Percentiles rank a stretch among this genome's conserved stretches.
Conservation (phyloP, 2,888 invertebrate species). For the Proisotoma minuta region DNA sequence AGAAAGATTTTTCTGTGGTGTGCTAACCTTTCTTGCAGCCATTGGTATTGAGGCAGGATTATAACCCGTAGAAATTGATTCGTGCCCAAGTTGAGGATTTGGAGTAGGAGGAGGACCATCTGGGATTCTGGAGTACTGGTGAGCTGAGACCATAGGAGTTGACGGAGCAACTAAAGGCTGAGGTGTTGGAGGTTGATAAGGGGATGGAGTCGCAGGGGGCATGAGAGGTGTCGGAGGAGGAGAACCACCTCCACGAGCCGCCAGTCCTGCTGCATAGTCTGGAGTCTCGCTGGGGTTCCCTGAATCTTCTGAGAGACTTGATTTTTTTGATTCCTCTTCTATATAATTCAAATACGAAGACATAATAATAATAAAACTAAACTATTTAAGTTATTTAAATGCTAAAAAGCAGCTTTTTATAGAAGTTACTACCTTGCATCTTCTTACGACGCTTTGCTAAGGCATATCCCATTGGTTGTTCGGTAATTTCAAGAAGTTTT, state of each 20-base stretch:
- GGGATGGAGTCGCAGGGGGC: slow-evolving; percentile 48
- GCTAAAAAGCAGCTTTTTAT: background rate
- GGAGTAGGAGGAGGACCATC: slow-evolving; percentile 40
- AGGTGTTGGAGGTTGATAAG: slow-evolving; percentile 49
- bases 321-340: slow-evolving; percentile 50
- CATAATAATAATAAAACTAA: background rate
- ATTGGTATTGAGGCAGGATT: background rate
- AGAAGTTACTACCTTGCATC: slow-evolving; percentile 61
- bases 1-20: too few species aligned
- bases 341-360: background rate
- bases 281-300: slow-evolving; percentile 58
- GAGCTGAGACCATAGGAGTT: slow-evolving; percentile 31
- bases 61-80: slow-evolving; percentile 5
- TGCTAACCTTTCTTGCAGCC: too few species aligned
- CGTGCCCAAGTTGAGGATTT: slow-evolving; percentile 31
- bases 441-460: slow-evolving; percentile 82
- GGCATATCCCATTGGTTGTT: slow-evolving; percentile 79
- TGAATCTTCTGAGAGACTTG: slow-evolving; percentile 48
- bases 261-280: slow-evolving; percentile 76
- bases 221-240: slow-evolving; percentile 48
- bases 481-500: slow-evolving; percentile 87
- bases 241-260: slow-evolving; percentile 53
- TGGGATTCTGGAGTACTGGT: slow-evolving; percentile 28
- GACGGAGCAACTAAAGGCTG: slow-evolving; percentile 46
- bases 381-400: background rate